Percentiles rank a stretch among this genome's conserved stretches.
phyloP scores from a whole-genome alignment of 2,797 vertebrate genomes.

The Mallotus villosus region DNA sequence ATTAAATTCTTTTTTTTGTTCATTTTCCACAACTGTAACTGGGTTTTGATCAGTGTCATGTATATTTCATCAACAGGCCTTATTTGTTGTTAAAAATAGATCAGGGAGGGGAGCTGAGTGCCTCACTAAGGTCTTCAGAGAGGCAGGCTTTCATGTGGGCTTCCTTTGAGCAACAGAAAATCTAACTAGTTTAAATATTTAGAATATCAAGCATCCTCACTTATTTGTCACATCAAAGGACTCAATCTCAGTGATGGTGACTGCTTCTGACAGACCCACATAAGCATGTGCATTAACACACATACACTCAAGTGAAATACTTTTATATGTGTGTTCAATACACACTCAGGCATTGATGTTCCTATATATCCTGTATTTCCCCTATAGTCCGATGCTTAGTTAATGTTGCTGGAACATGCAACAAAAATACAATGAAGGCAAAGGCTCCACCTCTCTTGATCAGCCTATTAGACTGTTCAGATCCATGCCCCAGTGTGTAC shows the following conservation, averaged over 20 bases:
- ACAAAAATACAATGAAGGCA: too few relatives aligned
- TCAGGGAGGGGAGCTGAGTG: not conserved
- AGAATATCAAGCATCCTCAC: not conserved
- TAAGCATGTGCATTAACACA: conserved; percentile 5
- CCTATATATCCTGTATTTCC: too few relatives aligned
- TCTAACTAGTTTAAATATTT: conserved; percentile 23
- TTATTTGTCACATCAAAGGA: conserved; percentile 19
- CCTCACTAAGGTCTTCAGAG: conserved; percentile 1
- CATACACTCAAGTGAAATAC: conserved; percentile 8
- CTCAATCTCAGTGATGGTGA: not conserved
- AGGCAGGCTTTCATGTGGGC: conserved; percentile 1
- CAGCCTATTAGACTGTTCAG: not conserved
- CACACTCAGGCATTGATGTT: too few relatives aligned
- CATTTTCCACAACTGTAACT: not conserved
- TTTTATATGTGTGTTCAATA: too few relatives aligned
- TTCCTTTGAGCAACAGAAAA: conserved; percentile 9
- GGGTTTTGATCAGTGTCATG: not conserved
- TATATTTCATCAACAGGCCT: conserved; percentile 10
- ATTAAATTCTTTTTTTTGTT: not conserved
- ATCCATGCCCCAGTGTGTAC: conserved; percentile 52
- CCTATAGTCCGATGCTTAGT: too few relatives aligned
- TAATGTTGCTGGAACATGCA: too few relatives aligned
- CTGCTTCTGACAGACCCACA: conserved; percentile 6
- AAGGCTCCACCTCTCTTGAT: not conserved
- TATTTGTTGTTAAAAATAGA: conserved; percentile 16